These are phyloP conservation scores for Trichomalopsis sarcophagae DNA, from an alignment of 1,140 invertebrate species.

Conservation along the genomic window DNA sequence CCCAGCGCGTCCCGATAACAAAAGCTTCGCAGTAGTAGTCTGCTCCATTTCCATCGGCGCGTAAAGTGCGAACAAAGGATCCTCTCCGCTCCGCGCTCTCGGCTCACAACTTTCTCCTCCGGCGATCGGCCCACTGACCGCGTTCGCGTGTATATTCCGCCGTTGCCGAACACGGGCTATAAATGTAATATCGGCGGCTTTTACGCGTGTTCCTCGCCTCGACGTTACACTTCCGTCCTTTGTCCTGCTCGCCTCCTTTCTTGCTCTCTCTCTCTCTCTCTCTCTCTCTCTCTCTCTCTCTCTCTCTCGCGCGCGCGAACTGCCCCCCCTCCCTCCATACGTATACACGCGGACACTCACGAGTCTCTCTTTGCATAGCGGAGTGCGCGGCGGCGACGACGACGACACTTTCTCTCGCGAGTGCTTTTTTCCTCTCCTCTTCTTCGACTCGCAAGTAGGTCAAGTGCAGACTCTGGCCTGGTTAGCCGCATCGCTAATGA, in stretches of 20 bases:
- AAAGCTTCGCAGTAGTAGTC: not conserved
- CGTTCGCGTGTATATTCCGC: not conserved
- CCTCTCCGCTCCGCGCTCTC: not conserved
- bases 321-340: not conserved
- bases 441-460: not conserved
- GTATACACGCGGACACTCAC: not conserved
- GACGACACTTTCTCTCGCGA: slow-evolving; percentile 1
- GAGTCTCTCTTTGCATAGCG: too few relatives aligned
- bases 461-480: not conserved
- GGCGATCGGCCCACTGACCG: slow-evolving; percentile 44
- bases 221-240: slow-evolving; percentile 26
- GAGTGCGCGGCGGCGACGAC: not conserved
- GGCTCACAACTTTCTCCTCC: slow-evolving; percentile 43
- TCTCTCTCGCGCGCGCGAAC: not conserved
- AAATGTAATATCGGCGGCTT: slow-evolving; percentile 12
- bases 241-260: slow-evolving; percentile 26
- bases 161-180: not conserved
- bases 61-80: slow-evolving; percentile 3
- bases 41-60: not conserved
- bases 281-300: not conserved
- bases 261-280: not conserved
- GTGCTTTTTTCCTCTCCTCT: not conserved
- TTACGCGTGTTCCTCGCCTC: not conserved
- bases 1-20: not conserved
- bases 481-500: not conserved